phyloP scores from a whole-genome alignment of 2,797 vertebrate genomes.

The Cuniculus paca region DNA sequence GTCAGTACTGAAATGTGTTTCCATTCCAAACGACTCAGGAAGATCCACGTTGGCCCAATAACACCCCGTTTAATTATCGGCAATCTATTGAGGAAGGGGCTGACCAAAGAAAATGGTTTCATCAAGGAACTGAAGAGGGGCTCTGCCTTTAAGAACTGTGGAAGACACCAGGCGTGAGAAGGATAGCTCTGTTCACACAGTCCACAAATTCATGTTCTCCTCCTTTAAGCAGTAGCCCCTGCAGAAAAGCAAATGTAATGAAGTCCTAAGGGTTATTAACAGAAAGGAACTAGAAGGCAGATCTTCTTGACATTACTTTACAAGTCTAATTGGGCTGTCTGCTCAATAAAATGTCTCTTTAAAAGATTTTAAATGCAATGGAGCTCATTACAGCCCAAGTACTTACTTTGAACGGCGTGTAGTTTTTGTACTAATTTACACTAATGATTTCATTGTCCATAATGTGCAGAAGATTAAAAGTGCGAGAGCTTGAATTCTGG shows the following conservation, averaged over 20 bases:
- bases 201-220: slow-evolving; percentile 52
- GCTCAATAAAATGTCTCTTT: slow-evolving; percentile 77
- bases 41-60: slow-evolving; percentile 67
- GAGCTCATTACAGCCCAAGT: slow-evolving; percentile 60
- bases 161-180: slow-evolving; percentile 73
- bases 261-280: slow-evolving; percentile 66
- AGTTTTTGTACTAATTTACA: slow-evolving; percentile 80
- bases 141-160: slow-evolving; percentile 60
- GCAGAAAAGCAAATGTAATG: slow-evolving; percentile 63
- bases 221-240: slow-evolving; percentile 4
- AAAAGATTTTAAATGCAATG: slow-evolving; percentile 78
- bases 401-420: slow-evolving; percentile 68
- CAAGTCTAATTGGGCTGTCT: slow-evolving; percentile 71
- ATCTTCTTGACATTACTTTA: slow-evolving; percentile 73
- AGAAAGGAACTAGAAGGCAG: slow-evolving; percentile 70
- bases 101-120: slow-evolving; percentile 66
- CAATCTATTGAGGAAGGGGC: slow-evolving; percentile 3
- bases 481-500: slow-evolving; percentile 29
- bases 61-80: slow-evolving; percentile 40
- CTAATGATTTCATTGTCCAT: slow-evolving; percentile 63
- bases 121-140: slow-evolving; percentile 53
- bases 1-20: slow-evolving; percentile 51
- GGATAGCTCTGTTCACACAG: slow-evolving; percentile 50
- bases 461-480: neutral
- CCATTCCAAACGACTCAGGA: slow-evolving; percentile 69